Evolutionary conservation across 2,797 vertebrate species (phyloP).

Genomic region (Pogoniulus pusillus): DNA sequence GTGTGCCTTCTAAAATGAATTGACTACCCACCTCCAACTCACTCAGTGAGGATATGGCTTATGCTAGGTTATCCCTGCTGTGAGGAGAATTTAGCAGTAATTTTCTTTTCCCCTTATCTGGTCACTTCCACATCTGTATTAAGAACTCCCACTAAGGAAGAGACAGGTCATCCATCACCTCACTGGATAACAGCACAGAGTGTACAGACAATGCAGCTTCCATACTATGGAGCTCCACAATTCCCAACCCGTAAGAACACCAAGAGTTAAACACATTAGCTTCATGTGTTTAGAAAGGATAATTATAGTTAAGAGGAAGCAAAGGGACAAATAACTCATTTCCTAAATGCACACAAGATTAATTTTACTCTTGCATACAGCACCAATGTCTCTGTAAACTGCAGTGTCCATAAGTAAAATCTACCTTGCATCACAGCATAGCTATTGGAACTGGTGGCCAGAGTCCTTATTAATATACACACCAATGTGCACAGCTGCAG

Average conservation of each 20-base stretch:
- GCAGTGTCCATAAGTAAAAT: neutral
- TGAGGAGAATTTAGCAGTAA: too few species aligned
- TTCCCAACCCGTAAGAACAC: neutral
- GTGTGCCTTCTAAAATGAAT: too few species aligned
- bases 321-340: neutral
- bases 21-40: too few species aligned
- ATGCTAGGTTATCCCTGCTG: too few species aligned
- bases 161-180: too few species aligned
- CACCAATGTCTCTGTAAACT: neutral
- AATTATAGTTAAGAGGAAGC: neutral
- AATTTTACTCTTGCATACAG: neutral
- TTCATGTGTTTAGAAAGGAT: neutral
- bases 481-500: neutral
- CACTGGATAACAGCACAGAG: neutral
- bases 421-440: neutral
- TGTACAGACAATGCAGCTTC: neutral
- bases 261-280: neutral
- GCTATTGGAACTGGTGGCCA: neutral
- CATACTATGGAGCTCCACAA: neutral
- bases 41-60: too few species aligned
- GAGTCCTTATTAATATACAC: neutral
- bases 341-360: neutral
- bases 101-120: too few species aligned
- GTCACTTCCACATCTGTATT: too few species aligned
- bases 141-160: too few species aligned